Percentiles rank a stretch among this genome's conserved stretches.
Evolutionary conservation across 2,113 vertebrate genomes (phyloP).

Genomic region (Hippocampus mohnikei): DNA sequence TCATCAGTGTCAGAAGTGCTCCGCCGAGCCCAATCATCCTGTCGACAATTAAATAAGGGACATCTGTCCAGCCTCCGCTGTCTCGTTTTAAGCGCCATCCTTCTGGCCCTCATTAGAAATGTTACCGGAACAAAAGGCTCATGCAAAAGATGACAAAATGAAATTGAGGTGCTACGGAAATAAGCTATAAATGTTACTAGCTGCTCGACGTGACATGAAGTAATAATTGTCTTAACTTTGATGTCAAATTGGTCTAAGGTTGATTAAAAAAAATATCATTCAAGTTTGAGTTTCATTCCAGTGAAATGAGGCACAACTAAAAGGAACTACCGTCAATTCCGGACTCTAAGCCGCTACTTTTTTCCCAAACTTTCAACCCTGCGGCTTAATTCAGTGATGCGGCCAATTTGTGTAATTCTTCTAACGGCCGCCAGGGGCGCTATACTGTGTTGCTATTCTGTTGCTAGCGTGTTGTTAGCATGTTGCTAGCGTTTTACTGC

Average conservation of each 20-base stretch:
- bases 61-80: conserved; percentile 42
- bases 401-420: too few relatives aligned
- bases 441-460: too few relatives aligned
- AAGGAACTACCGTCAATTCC: too few relatives aligned
- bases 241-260: background rate
- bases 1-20: background rate
- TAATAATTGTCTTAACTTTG: background rate
- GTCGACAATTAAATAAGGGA: conserved; percentile 34
- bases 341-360: too few relatives aligned
- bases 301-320: background rate
- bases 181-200: background rate
- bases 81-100: conserved; percentile 24
- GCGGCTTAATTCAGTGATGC: too few relatives aligned
- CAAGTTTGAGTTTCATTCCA: background rate
- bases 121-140: conserved; percentile 11
- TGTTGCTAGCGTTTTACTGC: too few relatives aligned
- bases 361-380: too few relatives aligned
- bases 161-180: background rate
- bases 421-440: too few relatives aligned
- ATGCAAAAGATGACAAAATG: conserved; percentile 36
- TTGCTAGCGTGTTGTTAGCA: too few relatives aligned
- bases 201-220: background rate
- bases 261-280: background rate
- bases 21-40: conserved; percentile 25
- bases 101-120: conserved; percentile 28